Base-by-base conservation (phyloP, 2,113 vertebrate species). In the Paradoxurus hermaphroditus region DNA sequence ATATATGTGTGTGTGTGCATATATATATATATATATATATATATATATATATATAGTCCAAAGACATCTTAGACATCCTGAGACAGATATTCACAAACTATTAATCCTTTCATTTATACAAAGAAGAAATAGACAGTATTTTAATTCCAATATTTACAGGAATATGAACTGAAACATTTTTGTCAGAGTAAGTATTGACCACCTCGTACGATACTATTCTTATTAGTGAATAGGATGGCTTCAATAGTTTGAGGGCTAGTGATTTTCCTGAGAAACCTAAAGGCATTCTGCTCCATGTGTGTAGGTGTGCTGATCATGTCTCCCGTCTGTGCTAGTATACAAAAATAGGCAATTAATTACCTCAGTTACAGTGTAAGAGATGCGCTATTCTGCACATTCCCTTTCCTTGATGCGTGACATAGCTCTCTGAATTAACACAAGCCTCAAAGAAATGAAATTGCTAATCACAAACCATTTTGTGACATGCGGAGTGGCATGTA, bases 291-390 rank as follows among this genome's bases (percentile, higher is more conserved):
- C 31, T 62, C 23, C 85, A 23, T 0, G 78, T 2, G 93, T 65
- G 95, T 98, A 95, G 86, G 94, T 97, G 92, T 97, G 12, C 41
- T 31, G 94, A 96, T 89, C 72, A 6, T 15, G 70, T 90, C 2
- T 8, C 3, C 59, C 1, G 36, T 73, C 96, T 59, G 83, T 77
- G 86, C 97, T 96, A 86, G 95, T 29, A 27, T 59, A 84, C 90
- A 92, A 86, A 98, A 98, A 98, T 72, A 97, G 97, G 90, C 63
- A 29, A 14, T 59, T 95, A 87, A 62, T 86, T 56, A 27, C 86
- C 21, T 93, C 56, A 79, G 93, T 95, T 90, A 93, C 95, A 95
- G 70, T 53, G 53, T 51, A 86, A 90, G 95, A 91, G 96, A 68
- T 78, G 62, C n/a, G 21, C 41, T 70, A 4, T 34, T 92, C 95